Conservation (phyloP, 2,113 vertebrate species). For the Burhinus oedicnemus region DNA sequence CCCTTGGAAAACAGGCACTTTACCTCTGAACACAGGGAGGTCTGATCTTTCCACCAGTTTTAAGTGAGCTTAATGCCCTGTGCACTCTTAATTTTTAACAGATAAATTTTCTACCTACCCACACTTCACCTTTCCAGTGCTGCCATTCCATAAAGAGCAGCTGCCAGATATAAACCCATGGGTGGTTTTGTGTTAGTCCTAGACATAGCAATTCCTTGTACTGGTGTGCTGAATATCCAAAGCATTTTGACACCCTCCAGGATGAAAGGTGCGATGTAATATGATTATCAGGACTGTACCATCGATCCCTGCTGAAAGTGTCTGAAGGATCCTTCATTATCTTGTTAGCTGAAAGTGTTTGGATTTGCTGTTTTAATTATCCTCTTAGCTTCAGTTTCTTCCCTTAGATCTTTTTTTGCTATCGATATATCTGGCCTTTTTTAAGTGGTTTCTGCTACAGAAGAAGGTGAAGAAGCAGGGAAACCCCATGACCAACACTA, state of each 20-base stretch:
- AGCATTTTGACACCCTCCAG: not conserved
- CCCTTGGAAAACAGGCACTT: not conserved
- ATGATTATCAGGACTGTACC: not conserved
- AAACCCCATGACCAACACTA: not conserved
- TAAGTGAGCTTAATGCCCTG: not conserved
- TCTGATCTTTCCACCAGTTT: not conserved
- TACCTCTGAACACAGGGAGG: not conserved
- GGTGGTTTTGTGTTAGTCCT: not conserved
- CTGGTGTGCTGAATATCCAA: not conserved
- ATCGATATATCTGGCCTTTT: not conserved
- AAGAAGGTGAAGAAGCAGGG: not conserved
- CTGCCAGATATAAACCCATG: not conserved
- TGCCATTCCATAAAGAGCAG: not conserved
- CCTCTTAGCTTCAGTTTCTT: not conserved
- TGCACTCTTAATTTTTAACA: not conserved
- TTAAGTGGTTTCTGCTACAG: not conserved
- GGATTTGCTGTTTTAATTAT: conserved; percentile 21
- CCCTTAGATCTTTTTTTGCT: not conserved
- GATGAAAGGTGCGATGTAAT: not conserved
- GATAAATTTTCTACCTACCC: not conserved
- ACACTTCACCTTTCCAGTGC: not conserved
- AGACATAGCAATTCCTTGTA: not conserved
- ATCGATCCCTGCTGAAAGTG: not conserved
- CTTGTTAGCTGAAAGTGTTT: not conserved
- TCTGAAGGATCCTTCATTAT: not conserved